Evolutionary conservation across 2,113 vertebrate species (phyloP).

Genomic region (Sciurus niger): DNA sequence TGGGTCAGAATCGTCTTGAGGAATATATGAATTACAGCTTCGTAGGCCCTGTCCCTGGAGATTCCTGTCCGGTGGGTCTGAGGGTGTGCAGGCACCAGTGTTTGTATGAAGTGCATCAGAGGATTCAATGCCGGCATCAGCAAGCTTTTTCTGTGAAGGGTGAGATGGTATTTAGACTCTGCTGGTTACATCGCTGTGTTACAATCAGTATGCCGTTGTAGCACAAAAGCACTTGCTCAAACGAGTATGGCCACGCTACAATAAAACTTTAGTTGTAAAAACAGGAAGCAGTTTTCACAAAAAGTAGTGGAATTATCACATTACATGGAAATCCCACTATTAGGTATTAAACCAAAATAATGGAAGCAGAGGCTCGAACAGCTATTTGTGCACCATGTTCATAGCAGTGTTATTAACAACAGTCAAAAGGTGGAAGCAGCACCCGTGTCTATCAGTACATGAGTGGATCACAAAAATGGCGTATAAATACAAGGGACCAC

Average conservation of each 20-base stretch:
- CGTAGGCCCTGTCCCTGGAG: background rate
- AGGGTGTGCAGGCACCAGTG: background rate
- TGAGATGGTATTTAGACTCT: background rate
- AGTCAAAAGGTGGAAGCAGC: background rate
- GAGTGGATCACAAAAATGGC: background rate
- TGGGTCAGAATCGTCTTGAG: background rate
- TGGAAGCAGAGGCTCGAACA: background rate
- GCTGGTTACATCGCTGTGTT: background rate
- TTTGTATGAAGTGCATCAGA: background rate
- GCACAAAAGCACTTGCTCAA: background rate
- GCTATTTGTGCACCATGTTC: background rate
- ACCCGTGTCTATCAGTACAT: background rate
- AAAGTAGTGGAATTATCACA: background rate
- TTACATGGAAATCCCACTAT: background rate
- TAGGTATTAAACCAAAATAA: background rate
- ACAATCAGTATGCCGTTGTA: background rate
- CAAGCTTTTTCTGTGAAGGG: background rate
- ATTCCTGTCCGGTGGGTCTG: background rate
- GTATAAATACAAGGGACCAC: fast-evolving
- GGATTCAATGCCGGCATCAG: background rate
- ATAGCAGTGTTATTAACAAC: background rate
- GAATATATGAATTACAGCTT: background rate
- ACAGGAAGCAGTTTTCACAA: background rate
- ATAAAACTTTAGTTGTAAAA: constrained; percentile 45
- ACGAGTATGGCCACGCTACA: background rate